phyloP scores from a whole-genome alignment of 1,140 invertebrate genomes.

The Leucophenga varia region DNA sequence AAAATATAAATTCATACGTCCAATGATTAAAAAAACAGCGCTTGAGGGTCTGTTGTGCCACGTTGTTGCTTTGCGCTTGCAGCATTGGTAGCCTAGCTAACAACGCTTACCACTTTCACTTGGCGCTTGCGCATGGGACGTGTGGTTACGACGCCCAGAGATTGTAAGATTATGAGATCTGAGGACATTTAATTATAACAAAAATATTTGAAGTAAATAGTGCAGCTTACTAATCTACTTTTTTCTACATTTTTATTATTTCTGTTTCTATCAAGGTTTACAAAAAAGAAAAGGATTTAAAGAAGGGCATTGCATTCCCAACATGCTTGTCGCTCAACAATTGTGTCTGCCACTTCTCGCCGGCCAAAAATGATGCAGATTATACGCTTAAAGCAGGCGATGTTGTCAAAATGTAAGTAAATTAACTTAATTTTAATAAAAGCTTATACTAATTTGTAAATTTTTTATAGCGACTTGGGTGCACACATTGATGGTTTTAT shows the following conservation, averaged over 20 bases:
- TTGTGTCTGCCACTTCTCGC: conserved; percentile 98
- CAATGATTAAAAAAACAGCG: conserved; percentile 44
- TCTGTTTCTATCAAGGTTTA: conserved; percentile 61
- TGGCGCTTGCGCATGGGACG: conserved; percentile 10
- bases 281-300: conserved; percentile 97
- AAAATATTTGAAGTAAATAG: no score
- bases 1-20: conserved; percentile 12
- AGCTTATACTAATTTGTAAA: not conserved
- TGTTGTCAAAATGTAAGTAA: conserved; percentile 93
- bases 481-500: conserved; percentile 99
- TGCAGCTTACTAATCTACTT: not conserved
- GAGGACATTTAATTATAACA: conserved; percentile 30
- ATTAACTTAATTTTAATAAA: not conserved
- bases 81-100: conserved; percentile 17
- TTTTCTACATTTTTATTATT: conserved; percentile 3
- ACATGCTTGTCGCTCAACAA: conserved; percentile 99
- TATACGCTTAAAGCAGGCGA: conserved; percentile 88
- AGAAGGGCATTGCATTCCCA: conserved; percentile 98
- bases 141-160: conserved; percentile 24
- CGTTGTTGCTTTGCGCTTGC: conserved; percentile 7
- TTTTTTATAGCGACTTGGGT: conserved; percentile 80
- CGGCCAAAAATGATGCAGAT: conserved; percentile 89
- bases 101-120: conserved; percentile 32
- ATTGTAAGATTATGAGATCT: conserved; percentile 55
- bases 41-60: conserved; percentile 29